Conservation (phyloP, 2,888 invertebrate genomes). For the Lithodes maja region DNA sequence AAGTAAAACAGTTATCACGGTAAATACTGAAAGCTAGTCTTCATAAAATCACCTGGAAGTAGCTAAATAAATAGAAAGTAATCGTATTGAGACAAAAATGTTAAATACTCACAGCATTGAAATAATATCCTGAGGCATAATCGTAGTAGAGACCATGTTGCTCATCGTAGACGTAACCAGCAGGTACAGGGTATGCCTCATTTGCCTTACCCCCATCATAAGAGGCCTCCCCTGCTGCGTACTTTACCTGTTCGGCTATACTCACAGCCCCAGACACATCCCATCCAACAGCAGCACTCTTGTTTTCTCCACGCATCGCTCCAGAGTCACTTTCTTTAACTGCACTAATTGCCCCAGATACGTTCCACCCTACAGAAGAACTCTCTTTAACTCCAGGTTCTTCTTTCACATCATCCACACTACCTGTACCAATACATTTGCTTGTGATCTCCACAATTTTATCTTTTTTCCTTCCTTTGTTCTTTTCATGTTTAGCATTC, state of each 20-base stretch:
- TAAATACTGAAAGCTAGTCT: too few species aligned
- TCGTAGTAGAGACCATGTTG: slow-evolving; percentile 69
- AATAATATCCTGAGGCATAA: slow-evolving; percentile 61
- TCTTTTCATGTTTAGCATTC: neutral
- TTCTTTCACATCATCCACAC: neutral
- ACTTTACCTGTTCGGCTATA: slow-evolving; percentile 40
- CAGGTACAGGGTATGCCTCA: slow-evolving; percentile 64
- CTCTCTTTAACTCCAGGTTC: neutral
- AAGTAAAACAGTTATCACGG: too few species aligned
- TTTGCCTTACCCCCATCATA: slow-evolving; percentile 41
- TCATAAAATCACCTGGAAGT: too few species aligned
- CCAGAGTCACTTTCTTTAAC: neutral
- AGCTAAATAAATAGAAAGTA: too few species aligned
- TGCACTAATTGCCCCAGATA: neutral
- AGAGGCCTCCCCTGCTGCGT: slow-evolving; percentile 65
- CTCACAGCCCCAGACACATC: slow-evolving; percentile 24
- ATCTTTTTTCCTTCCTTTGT: neutral
- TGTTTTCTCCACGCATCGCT: neutral
- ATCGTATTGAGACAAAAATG: neutral
- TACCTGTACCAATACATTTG: neutral
- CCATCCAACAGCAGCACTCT: slow-evolving; percentile 1
- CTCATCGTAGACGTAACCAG: slow-evolving; percentile 65
- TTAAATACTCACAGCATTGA: slow-evolving; percentile 61
- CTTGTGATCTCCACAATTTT: neutral
- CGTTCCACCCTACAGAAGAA: neutral